Evolutionary conservation across 2,888 invertebrate species (phyloP).

Genomic region (Caenorhabditis sp.): DNA sequence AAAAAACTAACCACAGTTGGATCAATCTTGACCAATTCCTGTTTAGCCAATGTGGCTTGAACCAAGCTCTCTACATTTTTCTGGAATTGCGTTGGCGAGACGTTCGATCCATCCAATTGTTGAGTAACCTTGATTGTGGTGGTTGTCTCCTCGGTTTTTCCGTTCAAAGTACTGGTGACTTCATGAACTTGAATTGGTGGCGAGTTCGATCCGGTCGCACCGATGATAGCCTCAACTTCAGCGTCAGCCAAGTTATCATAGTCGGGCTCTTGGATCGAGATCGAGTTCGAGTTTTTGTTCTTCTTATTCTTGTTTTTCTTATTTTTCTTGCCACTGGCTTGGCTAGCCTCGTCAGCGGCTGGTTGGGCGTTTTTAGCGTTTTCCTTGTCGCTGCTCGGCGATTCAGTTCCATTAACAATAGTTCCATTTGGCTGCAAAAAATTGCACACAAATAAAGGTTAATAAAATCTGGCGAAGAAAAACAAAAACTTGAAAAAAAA

Average conservation of each 20-base stretch:
- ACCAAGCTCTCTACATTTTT: slow-evolving; percentile 54
- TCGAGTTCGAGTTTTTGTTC: slow-evolving; percentile 39
- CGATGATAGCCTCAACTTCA: slow-evolving; percentile 44
- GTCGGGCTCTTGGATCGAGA: slow-evolving; percentile 27
- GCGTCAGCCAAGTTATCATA: slow-evolving; percentile 45
- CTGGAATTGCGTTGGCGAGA: slow-evolving; percentile 53
- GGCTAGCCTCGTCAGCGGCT: slow-evolving; percentile 4
- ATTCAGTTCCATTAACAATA: slow-evolving; percentile 21
- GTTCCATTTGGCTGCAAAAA: neutral
- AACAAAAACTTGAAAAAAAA: neutral
- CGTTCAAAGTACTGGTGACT: slow-evolving; percentile 41
- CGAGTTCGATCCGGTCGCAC: slow-evolving; percentile 32
- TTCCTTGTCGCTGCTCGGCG: slow-evolving; percentile 43
- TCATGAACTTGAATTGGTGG: slow-evolving; percentile 58
- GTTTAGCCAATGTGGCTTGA: slow-evolving; percentile 42
- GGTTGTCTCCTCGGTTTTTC: slow-evolving; percentile 33
- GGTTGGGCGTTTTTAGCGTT: slow-evolving; percentile 9
- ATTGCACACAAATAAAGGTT: neutral
- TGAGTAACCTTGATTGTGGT: slow-evolving; percentile 40
- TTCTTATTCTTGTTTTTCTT: slow-evolving; percentile 44
- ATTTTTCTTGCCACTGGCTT: slow-evolving; percentile 32
- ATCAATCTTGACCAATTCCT: slow-evolving; percentile 47
- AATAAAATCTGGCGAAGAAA: too few species aligned
- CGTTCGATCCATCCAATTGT: slow-evolving; percentile 36
- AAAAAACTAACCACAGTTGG: slow-evolving; percentile 46